Percentiles rank a stretch among this genome's conserved stretches.
Conservation (phyloP, 1,140 invertebrate species). For the Aphelinus atriplicis region DNA sequence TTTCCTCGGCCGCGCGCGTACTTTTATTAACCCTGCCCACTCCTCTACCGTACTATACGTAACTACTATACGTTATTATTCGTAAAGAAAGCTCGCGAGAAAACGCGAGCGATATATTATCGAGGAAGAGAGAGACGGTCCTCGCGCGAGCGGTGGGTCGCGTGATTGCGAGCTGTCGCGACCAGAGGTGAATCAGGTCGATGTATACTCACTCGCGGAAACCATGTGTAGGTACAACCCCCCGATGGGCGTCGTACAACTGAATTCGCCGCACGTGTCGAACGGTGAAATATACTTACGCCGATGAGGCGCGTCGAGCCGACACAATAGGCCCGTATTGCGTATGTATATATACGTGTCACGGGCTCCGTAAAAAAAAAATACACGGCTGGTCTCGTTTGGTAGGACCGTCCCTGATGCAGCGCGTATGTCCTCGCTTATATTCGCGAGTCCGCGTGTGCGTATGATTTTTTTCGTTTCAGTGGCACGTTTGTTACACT, state of each 20-base stretch:
- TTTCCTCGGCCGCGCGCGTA: background rate
- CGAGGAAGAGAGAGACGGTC: background rate
- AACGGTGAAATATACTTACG: slow-evolving; percentile 41
- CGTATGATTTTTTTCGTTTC: too few relatives aligned
- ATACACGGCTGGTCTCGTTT: slow-evolving; percentile 6
- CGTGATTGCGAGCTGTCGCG: too few relatives aligned
- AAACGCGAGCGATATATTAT: background rate
- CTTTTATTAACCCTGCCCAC: slow-evolving; percentile 16
- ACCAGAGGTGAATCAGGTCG: slow-evolving; percentile 6
- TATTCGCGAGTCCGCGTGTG: too few relatives aligned
- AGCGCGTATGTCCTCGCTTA: too few relatives aligned
- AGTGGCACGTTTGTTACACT: too few relatives aligned
- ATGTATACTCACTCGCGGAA: background rate
- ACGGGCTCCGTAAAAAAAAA: slow-evolving; percentile 19
- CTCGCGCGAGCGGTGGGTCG: background rate
- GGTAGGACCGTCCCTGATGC: background rate
- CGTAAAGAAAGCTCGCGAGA: background rate
- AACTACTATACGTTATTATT: slow-evolving; percentile 7
- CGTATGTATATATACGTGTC: slow-evolving; percentile 15
- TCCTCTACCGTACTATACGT: slow-evolving; percentile 5
- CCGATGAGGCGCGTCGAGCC: slow-evolving; percentile 21
- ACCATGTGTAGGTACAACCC: background rate
- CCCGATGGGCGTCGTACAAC: slow-evolving; percentile 39
- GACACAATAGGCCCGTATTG: slow-evolving; percentile 37
- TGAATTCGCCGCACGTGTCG: slow-evolving; percentile 39